Percentiles rank a stretch among this genome's conserved stretches.
These are phyloP conservation scores for Idaea dimidiata DNA, from an alignment of 2,888 invertebrate species.

Conservation along the genomic window DNA sequence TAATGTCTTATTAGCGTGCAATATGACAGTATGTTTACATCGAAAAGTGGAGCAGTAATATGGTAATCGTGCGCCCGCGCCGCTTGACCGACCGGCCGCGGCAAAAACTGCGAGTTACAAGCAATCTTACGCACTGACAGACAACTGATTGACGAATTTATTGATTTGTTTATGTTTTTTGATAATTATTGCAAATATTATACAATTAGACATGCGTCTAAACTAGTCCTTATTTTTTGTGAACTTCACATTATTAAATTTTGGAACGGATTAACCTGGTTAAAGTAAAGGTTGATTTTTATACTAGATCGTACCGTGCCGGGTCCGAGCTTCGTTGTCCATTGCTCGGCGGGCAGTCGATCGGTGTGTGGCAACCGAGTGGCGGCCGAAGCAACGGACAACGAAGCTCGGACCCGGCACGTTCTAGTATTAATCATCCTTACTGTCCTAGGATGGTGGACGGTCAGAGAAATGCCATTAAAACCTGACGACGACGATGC, in stretches of 20 bases:
- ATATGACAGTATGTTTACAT: neutral
- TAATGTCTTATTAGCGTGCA: neutral
- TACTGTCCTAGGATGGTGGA: no score
- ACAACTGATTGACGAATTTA: neutral
- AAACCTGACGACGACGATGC: no score
- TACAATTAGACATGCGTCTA: neutral
- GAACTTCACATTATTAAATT: neutral
- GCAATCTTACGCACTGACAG: neutral
- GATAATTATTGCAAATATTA: neutral
- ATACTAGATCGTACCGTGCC: no score
- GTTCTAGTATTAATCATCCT: no score
- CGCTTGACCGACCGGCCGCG: slow-evolving; percentile 1
- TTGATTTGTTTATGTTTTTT: neutral
- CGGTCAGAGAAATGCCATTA: no score
- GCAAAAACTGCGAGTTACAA: neutral
- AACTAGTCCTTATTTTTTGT: neutral
- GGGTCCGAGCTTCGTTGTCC: no score
- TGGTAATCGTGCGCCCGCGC: neutral
- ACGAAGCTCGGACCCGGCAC: no score
- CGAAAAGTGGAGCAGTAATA: neutral
- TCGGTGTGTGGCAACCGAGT: no score
- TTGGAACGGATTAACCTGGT: neutral
- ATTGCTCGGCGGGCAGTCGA: no score
- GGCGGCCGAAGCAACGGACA: no score
- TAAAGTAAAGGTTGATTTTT: no score